Evolutionary conservation across 2,113 vertebrate species (phyloP), one percentile per base, ranked within the genome.

Genomic region (Pseudonaja textilis): DNA sequence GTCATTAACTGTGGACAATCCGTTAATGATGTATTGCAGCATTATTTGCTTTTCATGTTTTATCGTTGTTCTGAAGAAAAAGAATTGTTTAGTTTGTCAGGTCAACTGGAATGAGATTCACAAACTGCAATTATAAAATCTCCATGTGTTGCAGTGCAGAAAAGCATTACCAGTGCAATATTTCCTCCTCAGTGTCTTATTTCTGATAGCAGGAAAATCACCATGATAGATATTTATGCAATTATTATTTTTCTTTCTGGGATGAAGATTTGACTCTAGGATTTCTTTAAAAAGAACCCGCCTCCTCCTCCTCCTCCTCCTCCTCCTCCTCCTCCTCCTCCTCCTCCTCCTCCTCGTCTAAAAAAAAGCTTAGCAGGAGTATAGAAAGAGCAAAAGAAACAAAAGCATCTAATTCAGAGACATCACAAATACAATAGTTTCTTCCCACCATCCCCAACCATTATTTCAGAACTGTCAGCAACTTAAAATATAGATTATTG

Each of bases 11-110:
- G 52, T 45, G 29, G 88, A 74, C 26, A 29, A 92, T 55, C 64
- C n/a, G 45, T 54, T 74, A 25, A 69, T 9, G 5, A 81, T 56
- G 74, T 42, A 81, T 29, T 55, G 42, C 50, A 81, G 34, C 69
- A n/a, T 74, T 42, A 92, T 89, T 88, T 89, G 25, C 57, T 87
- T 85, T 25, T 85, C 42, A 14, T 29, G 34, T 59, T 26, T 89
- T 42, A 88, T 93, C 56, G 23, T 93, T 39, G 59, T 88, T 88
- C 34, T 34, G 42, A 34, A 88, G 10, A 92, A 52, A 88, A 52
- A 61, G n/a, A 92, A 88, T 56, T 88, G 42, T 91, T 93, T 91
- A 61, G 52, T 81, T 81, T 91, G 61, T 87, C 86, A 92, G 89
- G 26, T 88, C 86, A 93, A 14, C 5, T 87, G 23, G 88, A 93